Conservation (phyloP, 2,113 vertebrate genomes). For the Xenus cinereus region DNA sequence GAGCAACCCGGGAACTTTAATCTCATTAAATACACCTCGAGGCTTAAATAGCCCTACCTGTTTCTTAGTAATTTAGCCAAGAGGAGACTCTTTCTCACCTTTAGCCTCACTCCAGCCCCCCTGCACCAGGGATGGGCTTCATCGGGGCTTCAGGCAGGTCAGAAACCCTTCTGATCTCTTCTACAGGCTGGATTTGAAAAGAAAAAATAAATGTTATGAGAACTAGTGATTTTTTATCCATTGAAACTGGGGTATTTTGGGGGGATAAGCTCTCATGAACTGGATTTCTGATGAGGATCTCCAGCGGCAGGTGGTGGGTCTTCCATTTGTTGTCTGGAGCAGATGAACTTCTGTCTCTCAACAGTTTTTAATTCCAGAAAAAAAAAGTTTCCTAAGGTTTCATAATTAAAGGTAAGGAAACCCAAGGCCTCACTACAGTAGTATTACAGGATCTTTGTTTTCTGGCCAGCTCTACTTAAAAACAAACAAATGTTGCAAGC, state of each 20-base stretch:
- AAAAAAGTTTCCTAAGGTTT: not conserved
- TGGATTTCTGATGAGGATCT: not conserved
- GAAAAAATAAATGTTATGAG: not conserved
- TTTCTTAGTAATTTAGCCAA: not conserved
- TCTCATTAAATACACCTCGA: constrained; percentile 43
- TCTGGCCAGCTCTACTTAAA: constrained; percentile 42
- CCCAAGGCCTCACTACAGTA: not conserved
- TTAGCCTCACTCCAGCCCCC: not conserved
- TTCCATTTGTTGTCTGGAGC: not conserved
- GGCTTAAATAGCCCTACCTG: not conserved
- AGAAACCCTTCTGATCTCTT: not conserved
- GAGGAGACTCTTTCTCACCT: not conserved
- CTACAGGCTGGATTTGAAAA: not conserved
- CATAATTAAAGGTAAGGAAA: constrained; percentile 17
- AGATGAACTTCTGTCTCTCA: constrained; percentile 8
- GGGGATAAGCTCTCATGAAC: not conserved
- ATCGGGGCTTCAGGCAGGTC: accelerated
- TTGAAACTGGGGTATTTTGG: not conserved
- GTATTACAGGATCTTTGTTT: constrained; percentile 14
- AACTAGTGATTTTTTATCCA: not conserved
- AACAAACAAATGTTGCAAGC: constrained; percentile 42
- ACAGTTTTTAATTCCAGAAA: not conserved
- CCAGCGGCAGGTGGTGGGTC: not conserved
- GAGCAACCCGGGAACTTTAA: not conserved
- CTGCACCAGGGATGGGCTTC: not conserved